A percentile compares a stretch with the other conserved stretches of the same genome.
phyloP scores from a whole-genome alignment of 1,140 invertebrate species.

The Orchesella cincta region DNA sequence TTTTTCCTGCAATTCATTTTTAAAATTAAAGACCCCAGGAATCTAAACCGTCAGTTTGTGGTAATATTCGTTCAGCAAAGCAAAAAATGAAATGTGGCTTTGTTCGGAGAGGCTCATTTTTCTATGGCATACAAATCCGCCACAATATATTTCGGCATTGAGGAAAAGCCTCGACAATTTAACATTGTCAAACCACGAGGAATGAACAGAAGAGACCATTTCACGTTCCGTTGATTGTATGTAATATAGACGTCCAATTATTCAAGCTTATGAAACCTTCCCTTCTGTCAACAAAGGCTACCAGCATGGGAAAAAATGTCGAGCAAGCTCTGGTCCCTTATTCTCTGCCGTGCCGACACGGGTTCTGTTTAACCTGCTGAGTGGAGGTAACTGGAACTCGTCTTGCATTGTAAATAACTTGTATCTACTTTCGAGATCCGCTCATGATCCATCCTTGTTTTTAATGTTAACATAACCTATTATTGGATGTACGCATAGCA shows the following conservation, averaged over 20 bases:
- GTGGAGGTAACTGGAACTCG: too few species aligned
- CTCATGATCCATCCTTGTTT: too few species aligned
- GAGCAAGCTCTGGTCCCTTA: neutral
- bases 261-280: constrained; percentile 18
- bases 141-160: constrained; percentile 9
- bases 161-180: constrained; percentile 4
- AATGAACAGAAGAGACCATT: neutral
- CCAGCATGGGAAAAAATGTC: neutral
- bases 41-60: too few species aligned
- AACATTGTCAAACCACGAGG: neutral
- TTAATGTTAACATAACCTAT: too few species aligned
- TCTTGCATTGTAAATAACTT: too few species aligned
- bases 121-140: constrained; percentile 5
- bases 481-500: too few species aligned
- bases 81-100: constrained; percentile 2
- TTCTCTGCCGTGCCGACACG: too few species aligned
- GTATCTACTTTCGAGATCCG: too few species aligned
- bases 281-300: neutral
- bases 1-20: too few species aligned
- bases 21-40: too few species aligned
- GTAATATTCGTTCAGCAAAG: neutral
- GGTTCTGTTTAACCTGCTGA: too few species aligned
- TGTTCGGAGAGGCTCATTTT: neutral
- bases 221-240: neutral
- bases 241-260: constrained; percentile 9